Conservation (phyloP, 2,113 vertebrate genomes). For the Labrus mixtus region DNA sequence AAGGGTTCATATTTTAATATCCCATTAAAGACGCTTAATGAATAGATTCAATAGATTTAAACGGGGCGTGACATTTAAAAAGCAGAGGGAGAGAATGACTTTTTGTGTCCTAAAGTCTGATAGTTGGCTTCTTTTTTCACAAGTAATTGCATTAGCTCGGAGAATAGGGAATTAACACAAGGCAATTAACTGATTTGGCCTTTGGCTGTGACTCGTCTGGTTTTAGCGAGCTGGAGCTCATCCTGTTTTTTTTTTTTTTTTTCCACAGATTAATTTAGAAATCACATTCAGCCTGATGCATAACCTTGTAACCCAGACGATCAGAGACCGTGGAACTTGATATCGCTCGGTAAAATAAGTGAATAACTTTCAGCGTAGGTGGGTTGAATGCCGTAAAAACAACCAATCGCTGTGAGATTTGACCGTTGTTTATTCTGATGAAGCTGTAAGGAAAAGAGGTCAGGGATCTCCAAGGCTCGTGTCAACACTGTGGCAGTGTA, state of each 20-base stretch:
- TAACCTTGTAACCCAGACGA: slow-evolving; percentile 39
- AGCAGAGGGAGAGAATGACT: slow-evolving; percentile 30
- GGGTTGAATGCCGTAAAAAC: background rate
- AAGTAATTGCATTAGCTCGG: slow-evolving; percentile 78
- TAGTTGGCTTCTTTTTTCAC: slow-evolving; percentile 74
- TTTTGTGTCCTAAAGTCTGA: slow-evolving; percentile 65
- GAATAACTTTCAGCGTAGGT: background rate
- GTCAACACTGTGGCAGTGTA: slow-evolving; percentile 32
- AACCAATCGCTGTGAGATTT: background rate
- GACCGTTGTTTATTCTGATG: slow-evolving; percentile 17
- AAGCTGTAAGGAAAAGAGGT: slow-evolving; percentile 22
- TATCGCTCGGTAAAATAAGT: slow-evolving; percentile 12
- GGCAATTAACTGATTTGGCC: slow-evolving; percentile 81
- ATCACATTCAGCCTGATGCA: slow-evolving; percentile 44
- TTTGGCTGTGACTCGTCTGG: slow-evolving; percentile 76
- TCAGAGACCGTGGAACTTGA: background rate
- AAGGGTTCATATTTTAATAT: slow-evolving; percentile 4
- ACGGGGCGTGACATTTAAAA: slow-evolving; percentile 59
- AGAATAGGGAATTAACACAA: slow-evolving; percentile 77
- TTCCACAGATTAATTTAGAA: slow-evolving; percentile 66
- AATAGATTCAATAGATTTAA: slow-evolving; percentile 54
- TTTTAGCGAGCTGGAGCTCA: slow-evolving; percentile 59
- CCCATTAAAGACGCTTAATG: slow-evolving; percentile 16
- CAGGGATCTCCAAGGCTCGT: slow-evolving; percentile 21
- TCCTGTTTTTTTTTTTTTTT: slow-evolving; percentile 72